Percentiles rank a stretch among this genome's conserved stretches.
These are phyloP conservation scores for Toxostoma redivivum DNA, from an alignment of 2,113 vertebrate genomes.

Conservation along the genomic window DNA sequence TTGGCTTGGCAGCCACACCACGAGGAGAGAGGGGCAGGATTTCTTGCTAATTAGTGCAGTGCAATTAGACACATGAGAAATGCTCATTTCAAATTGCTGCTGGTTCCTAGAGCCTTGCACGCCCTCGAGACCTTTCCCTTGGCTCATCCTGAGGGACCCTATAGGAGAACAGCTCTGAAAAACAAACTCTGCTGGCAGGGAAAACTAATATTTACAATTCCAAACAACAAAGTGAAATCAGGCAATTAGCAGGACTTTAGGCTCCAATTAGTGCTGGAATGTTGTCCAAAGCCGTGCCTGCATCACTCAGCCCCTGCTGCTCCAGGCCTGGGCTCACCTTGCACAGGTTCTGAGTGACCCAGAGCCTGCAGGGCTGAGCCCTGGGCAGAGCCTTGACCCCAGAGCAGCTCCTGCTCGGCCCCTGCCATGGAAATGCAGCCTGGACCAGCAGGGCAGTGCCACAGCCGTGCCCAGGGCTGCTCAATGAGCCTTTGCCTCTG, in stretches of 20 bases:
- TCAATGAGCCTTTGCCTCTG: not conserved
- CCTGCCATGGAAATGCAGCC: not conserved
- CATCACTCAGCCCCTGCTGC: not conserved
- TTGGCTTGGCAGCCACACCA: not conserved
- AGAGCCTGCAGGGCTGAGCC: accelerated
- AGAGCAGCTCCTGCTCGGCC: not conserved
- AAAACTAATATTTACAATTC: not conserved
- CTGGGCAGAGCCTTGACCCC: not conserved
- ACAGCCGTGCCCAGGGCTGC: not conserved
- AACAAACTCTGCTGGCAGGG: not conserved
- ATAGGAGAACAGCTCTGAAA: not conserved
- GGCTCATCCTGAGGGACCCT: not conserved
- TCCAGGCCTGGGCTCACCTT: not conserved
- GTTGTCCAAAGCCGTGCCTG: accelerated
- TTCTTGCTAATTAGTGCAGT: not conserved
- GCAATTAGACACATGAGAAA: not conserved
- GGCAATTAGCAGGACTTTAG: not conserved
- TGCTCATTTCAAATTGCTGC: not conserved
- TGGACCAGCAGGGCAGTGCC: not conserved
- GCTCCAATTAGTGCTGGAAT: not conserved
- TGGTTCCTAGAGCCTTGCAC: accelerated
- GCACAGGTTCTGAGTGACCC: accelerated
- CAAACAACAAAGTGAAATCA: not conserved
- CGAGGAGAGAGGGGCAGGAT: not conserved
- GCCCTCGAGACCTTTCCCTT: accelerated